These are phyloP conservation scores for Toxotes chatareus DNA, from an alignment of 2,113 vertebrate genomes.

Conservation along the genomic window DNA sequence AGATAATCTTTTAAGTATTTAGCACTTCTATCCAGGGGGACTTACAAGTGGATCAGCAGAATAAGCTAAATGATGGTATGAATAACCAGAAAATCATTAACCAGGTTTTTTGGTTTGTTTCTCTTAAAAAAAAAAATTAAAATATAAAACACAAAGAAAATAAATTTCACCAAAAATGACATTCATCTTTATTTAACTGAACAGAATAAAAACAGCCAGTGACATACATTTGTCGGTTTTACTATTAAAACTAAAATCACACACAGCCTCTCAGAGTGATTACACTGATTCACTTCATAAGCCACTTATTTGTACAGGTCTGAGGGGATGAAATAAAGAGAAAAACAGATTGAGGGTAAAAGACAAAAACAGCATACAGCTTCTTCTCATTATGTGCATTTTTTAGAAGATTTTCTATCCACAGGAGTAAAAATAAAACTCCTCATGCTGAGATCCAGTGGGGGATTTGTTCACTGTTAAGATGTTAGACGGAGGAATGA, in stretches of 20 bases:
- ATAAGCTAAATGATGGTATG: not conserved
- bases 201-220: constrained; percentile 20
- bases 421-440: constrained; percentile 35
- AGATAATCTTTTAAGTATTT: not conserved
- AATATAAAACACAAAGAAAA: not conserved
- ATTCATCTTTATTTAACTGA: not conserved
- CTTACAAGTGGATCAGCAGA: not conserved
- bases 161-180: not conserved
- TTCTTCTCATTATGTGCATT: not conserved
- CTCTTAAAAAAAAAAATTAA: no score
- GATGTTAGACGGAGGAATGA: constrained; percentile 23
- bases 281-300: constrained; percentile 7
- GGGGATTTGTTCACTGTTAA: constrained; percentile 22
- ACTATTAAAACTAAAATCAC: not conserved
- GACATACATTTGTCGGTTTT: constrained; percentile 10
- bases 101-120: not conserved
- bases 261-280: not conserved
- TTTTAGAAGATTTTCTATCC: constrained; percentile 22
- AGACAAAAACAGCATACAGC: constrained; percentile 13
- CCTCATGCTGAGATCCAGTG: constrained; percentile 13
- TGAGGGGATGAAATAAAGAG: constrained; percentile 11
- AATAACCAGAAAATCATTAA: not conserved
- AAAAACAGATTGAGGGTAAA: constrained; percentile 14
- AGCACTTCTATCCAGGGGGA: not conserved
- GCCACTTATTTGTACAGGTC: not conserved